Percentiles rank a stretch among this genome's conserved stretches.
These are phyloP conservation scores for Mystacornis crossleyi DNA, from an alignment of 2,113 vertebrate genomes.

Conservation along the genomic window DNA sequence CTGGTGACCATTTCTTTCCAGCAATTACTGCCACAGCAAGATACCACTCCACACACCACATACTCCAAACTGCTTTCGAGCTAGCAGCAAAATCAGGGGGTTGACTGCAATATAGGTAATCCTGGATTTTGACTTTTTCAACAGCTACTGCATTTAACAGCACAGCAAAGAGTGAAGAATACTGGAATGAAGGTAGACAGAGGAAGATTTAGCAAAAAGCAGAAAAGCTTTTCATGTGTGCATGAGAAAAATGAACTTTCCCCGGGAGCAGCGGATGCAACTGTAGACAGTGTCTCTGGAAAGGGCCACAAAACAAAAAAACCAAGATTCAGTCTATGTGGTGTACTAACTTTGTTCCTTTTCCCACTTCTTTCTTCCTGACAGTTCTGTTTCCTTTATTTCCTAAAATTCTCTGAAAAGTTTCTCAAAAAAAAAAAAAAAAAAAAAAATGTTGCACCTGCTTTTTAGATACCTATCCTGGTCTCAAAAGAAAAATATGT, in stretches of 20 bases:
- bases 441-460: neutral
- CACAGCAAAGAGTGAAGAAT: neutral
- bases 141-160: neutral
- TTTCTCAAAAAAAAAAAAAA: neutral
- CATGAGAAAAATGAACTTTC: neutral
- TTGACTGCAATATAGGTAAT: neutral
- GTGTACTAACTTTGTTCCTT: neutral
- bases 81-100: neutral
- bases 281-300: neutral
- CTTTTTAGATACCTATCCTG: neutral
- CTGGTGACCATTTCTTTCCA: neutral
- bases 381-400: neutral
- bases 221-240: rapidly evolving
- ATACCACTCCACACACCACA: neutral
- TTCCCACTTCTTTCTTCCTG: neutral
- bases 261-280: neutral
- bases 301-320: neutral
- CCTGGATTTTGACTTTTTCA: neutral
- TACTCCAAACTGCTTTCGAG: neutral
- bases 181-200: neutral
- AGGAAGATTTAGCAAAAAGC: neutral
- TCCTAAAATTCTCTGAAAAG: neutral
- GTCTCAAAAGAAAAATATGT: neutral
- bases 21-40: neutral
- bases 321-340: neutral